These are phyloP conservation scores for Ailurus styani DNA, from an alignment of 2,113 vertebrate genomes.

Conservation along the genomic window DNA sequence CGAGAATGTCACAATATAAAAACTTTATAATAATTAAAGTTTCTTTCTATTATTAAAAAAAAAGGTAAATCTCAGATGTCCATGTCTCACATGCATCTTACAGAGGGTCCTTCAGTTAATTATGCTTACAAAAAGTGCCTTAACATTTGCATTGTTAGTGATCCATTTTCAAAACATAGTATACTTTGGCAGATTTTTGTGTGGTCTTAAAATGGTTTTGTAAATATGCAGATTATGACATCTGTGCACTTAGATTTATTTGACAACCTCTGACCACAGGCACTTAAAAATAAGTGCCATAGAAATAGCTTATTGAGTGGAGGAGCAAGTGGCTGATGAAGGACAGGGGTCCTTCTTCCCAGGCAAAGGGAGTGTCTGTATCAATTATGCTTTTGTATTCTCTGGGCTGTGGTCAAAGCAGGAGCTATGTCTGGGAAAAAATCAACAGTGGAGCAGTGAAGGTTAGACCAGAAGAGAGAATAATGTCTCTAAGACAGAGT, in stretches of 20 bases:
- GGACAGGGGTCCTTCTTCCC: background rate
- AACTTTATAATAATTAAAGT: conserved; percentile 12
- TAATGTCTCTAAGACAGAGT: background rate
- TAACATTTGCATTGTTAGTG: conserved; percentile 10
- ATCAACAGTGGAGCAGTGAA: background rate
- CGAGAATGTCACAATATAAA: background rate
- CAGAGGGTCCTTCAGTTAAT: background rate
- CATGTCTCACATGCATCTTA: background rate
- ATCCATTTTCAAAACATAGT: conserved; percentile 15
- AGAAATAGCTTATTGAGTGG: background rate
- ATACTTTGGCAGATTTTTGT: background rate
- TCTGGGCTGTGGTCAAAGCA: background rate
- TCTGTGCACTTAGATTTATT: background rate
- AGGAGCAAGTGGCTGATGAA: background rate
- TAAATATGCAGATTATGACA: background rate
- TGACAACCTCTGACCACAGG: background rate
- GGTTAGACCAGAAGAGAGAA: background rate
- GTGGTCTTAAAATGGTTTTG: background rate
- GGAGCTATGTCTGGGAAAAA: background rate
- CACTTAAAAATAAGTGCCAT: background rate
- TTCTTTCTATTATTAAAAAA: background rate
- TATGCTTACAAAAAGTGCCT: background rate
- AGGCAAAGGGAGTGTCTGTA: background rate
- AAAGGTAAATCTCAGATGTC: background rate
- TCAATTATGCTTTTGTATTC: background rate